Conservation (phyloP, 1,140 invertebrate genomes). For the Spodoptera litura region DNA sequence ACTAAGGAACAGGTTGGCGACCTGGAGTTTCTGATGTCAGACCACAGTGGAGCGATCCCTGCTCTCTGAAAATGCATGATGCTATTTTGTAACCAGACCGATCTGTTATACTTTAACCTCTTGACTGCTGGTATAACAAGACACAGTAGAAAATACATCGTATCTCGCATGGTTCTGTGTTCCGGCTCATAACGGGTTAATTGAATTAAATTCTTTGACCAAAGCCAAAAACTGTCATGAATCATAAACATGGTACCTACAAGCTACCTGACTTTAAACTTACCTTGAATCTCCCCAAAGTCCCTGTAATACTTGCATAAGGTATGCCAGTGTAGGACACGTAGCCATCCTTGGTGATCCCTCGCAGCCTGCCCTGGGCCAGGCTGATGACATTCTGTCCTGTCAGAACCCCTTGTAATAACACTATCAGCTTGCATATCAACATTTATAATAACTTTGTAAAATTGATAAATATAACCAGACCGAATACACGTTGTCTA, state of each 20-base stretch:
- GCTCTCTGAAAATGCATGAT: constrained; percentile 60
- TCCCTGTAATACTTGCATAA: constrained; percentile 63
- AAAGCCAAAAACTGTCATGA: too few relatives aligned
- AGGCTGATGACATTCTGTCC: constrained; percentile 60
- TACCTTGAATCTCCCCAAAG: constrained; percentile 71
- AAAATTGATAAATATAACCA: neutral
- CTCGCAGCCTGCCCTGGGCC: constrained; percentile 71
- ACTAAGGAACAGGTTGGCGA: constrained; percentile 54
- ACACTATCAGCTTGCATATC: constrained; percentile 1
- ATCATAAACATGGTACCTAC: too few relatives aligned
- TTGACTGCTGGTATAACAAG: too few relatives aligned
- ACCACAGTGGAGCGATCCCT: constrained; percentile 71
- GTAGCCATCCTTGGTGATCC: constrained; percentile 60
- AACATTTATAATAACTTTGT: neutral
- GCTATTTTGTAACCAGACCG: neutral
- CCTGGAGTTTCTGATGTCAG: constrained; percentile 63
- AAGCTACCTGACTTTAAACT: neutral
- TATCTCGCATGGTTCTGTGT: too few relatives aligned
- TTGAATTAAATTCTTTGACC: too few relatives aligned
- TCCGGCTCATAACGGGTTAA: too few relatives aligned
- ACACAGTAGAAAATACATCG: too few relatives aligned
- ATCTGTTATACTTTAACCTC: too few relatives aligned
- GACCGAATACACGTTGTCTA: neutral
- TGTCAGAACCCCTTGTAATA: constrained; percentile 28
- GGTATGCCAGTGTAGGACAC: constrained; percentile 71